A percentile compares a stretch with the other conserved stretches of the same genome.
These are phyloP conservation scores for Monodelphis domestica DNA, from an alignment of 2,797 vertebrate species.

Conservation along the genomic window DNA sequence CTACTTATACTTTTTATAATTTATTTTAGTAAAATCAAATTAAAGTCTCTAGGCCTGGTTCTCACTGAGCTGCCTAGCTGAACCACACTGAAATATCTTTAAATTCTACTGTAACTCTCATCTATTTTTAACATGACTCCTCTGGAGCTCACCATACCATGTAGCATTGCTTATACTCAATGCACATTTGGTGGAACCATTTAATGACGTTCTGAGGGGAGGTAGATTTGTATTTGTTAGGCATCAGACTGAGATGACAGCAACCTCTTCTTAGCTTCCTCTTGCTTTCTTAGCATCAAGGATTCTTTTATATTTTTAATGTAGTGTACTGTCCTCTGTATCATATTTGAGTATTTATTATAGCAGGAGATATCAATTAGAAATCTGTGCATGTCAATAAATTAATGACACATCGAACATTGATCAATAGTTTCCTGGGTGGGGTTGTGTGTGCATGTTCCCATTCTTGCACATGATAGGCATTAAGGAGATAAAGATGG, in stretches of 20 bases:
- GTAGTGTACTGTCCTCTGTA: conserved; percentile 62
- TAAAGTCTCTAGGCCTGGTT: too few species aligned
- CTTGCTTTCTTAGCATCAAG: conserved; percentile 18
- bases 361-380: conserved; percentile 68
- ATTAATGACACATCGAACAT: conserved; percentile 49
- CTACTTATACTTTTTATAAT: too few species aligned
- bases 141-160: neutral
- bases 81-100: neutral
- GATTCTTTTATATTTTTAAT: conserved; percentile 65
- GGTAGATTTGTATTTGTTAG: neutral
- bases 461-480: neutral
- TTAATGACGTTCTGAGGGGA: neutral
- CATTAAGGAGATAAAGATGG: neutral
- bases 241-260: conserved; percentile 42
- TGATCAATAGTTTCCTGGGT: conserved; percentile 55
- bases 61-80: too few species aligned
- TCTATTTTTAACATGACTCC: neutral
- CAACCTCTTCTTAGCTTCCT: conserved; percentile 39
- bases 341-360: conserved; percentile 64
- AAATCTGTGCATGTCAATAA: conserved; percentile 70
- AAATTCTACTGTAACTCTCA: neutral
- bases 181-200: neutral
- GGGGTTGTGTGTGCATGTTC: neutral
- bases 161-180: neutral
- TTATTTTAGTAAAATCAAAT: too few species aligned